Base-by-base conservation (phyloP, 2,888 invertebrate species). In the Aproaerema taeniolella region DNA sequence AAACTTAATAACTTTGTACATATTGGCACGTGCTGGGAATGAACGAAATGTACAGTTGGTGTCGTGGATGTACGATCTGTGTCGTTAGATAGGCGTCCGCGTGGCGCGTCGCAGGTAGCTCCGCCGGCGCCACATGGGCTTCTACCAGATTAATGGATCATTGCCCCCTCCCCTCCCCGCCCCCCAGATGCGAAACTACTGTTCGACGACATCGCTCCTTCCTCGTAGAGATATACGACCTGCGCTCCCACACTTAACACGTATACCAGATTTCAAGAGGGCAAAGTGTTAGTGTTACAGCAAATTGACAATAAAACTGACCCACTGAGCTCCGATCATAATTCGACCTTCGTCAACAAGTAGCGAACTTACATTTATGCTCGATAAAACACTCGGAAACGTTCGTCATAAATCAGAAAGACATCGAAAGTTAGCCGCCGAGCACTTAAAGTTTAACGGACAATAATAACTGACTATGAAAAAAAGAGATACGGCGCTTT, bases 71-170 rank as follows among this genome's bases (percentile, higher is more conserved):
- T 68, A 66, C 61, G 67, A 65, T 62, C 66, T 57, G 49, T 70
- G 79, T 76, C 82, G 81, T 80, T 82, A 82, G 74, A 70, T 79
- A 80, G 83, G 83, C 85, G 85, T 80, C 85, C 81, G 72, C 66
- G 68, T 77, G 85, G 65, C 83, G 85, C 83, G 82, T 69, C 83
- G 77, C 75, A 83, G 85, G 83, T 83, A 85, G 72, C 73, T 74
- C n/a, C 72, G 71, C 58, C 88, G 92, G 92, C 92, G 92, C 92
- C 92, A 89, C 89, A 87, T 91, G 91, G 92, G 91, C 92, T 92
- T 91, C 90, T 89, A 89, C 89, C 89, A 91, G 91, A 92, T 92
- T 92, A 92, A 92, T 92, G 92, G 92, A 92, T 91, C 91, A 91
- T 91, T 91, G 91, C 91, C 91, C 91, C 89, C 89, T 85, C 61